phyloP scores from a whole-genome alignment of 2,888 invertebrate species.

The Euzophera pinguis region DNA sequence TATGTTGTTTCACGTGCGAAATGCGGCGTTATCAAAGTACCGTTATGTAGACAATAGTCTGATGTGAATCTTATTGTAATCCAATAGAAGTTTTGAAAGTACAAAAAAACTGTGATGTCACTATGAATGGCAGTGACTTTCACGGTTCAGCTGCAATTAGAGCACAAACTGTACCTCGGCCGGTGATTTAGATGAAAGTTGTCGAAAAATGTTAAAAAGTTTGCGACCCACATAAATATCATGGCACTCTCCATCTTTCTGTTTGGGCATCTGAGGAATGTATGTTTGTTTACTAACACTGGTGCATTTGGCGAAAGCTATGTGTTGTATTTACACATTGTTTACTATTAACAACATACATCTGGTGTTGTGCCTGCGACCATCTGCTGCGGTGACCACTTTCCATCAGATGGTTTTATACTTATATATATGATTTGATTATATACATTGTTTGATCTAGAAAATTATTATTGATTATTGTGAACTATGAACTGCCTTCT shows the following conservation, averaged over 20 bases:
- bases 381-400: too few species aligned
- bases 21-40: slow-evolving; percentile 17
- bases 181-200: slow-evolving; percentile 68
- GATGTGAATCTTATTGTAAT: slow-evolving; percentile 15
- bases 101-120: slow-evolving; percentile 74
- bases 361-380: too few species aligned
- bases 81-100: slow-evolving; percentile 54
- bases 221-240: slow-evolving; percentile 42
- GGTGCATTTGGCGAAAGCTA: slow-evolving; percentile 26
- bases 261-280: slow-evolving; percentile 21
- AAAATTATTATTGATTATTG: too few species aligned
- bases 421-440: too few species aligned
- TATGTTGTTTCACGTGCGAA: slow-evolving; percentile 27
- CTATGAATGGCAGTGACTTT: slow-evolving; percentile 73
- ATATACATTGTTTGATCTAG: too few species aligned
- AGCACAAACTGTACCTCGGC: slow-evolving; percentile 69
- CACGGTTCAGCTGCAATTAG: slow-evolving; percentile 77
- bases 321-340: slow-evolving; percentile 9
- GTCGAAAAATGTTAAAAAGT: slow-evolving; percentile 55
- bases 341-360: not conserved
- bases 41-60: slow-evolving; percentile 13
- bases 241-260: slow-evolving; percentile 18
- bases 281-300: slow-evolving; percentile 29
- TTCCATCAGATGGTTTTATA: too few species aligned
- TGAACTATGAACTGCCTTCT: not conserved